Evolutionary conservation across 2,888 invertebrate genomes (phyloP), one percentile per base, ranked within the genome.

Genomic region (Luperina testacea): DNA sequence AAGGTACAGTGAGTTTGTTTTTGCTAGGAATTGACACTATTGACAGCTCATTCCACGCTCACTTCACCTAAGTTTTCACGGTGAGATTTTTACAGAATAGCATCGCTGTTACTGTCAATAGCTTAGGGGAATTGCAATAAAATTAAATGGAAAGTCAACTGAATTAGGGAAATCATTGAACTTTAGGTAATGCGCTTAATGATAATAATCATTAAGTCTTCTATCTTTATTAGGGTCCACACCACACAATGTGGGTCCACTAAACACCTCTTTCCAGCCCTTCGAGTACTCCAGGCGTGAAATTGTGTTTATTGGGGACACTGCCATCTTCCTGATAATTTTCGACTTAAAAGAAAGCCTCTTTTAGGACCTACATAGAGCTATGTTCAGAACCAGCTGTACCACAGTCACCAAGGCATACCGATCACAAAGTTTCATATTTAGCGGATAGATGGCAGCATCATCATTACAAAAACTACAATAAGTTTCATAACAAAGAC

Each of bases 371-470:
- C 0, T 38, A 11, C 9, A 0, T 8, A 75, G 27, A 32, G 11
- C 1, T 2, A n/a, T 59, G 8, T 38, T 45, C 24, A 45, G 11
- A 4, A 32, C n/a, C n/a, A 20, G 13, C 32, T 11, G 8, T 51
- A n/a, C 11, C 6, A 45, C 9, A 72, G 20, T 7, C 7, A 2
- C 4, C 20, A 57, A 57, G 27, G 17, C 8, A 38, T 11, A 1
- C 27, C 1, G 11, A n/a, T n/a, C 2, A 17, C 20, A 27, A 42
- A 51, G 63, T 77, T 59, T 8, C 5, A 2, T 7, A 24, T n/a
- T 59, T 0, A 15, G n/a, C 0, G 2, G 15, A 73, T 73, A 83
- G 83, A 70, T 83, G 87, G 87, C 84, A 77, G 78, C 32, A 69
- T 2, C 3, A 0, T 24, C 57, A 5, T 3, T 9, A n/a, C 59